Base-by-base conservation (phyloP, 1,140 invertebrate species). In the Thaumetopoea pityocampa region DNA sequence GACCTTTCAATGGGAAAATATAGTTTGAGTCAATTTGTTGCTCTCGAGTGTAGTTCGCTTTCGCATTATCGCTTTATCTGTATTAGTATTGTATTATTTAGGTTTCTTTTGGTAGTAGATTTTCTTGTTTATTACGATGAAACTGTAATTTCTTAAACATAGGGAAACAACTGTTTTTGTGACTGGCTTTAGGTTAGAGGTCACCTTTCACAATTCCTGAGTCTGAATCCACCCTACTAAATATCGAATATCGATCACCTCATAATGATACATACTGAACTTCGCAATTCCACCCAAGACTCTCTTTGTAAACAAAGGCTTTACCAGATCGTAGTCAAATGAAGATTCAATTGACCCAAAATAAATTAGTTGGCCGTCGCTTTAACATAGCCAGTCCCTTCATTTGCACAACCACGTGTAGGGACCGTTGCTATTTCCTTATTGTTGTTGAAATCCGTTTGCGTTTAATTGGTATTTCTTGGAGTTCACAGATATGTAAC, bases 291-390 rank as follows among this genome's bases (percentile, higher is more conserved):
- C 33, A 52, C 65, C 57, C 53, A 57, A 34, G 48, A 59, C 54
- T 41, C 47, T 51, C 41, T 32, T 32, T 6, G 36, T 47, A 45
- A 50, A 69, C 68, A 74, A 71, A 69, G 66, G 55, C 28, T 49
- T 66, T 58, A 53, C 64, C 68, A 69, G 66, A 74, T 74, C 69
- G 69, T 76, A 76, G 73, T 80, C 73, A 69, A 74, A 77, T 78
- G 71, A 78, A 77, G 69, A 81, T 78, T 77, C 73, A 69, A 81
- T 77, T 74, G 73, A 65, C 51, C 42, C 59, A 74, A 67, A 74
- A 78, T 81, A 78, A 81, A 78, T 81, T 72, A 73, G 65, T 64
- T 56, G 35, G 32, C 29, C 33, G 38, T 33, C 34, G 37, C 26
- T 19, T 43, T 27, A 33, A 32, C 23, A 48, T 55, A 36, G 17